phyloP scores from a whole-genome alignment of 2,797 vertebrate species.

The Ataeniobius toweri region DNA sequence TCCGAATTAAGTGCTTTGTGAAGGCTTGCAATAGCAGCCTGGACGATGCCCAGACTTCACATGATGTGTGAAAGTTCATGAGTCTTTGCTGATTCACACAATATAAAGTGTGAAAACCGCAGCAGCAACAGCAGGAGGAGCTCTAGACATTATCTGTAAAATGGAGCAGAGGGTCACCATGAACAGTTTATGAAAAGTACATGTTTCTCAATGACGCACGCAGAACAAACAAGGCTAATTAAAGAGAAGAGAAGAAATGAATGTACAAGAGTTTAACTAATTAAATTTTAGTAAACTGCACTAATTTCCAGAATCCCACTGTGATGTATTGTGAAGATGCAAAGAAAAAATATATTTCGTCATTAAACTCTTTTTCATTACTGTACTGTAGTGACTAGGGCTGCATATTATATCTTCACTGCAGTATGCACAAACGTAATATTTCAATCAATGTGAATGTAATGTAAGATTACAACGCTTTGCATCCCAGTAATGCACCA shows the following conservation, averaged over 20 bases:
- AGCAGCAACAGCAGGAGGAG: background rate
- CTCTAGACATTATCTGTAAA: conserved; percentile 17
- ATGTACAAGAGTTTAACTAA: background rate
- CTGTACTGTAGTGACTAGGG: too few species aligned
- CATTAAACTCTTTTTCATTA: too few species aligned
- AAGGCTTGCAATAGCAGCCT: background rate
- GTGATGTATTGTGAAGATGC: too few species aligned
- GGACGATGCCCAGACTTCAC: background rate
- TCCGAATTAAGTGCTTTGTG: background rate
- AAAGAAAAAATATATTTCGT: too few species aligned
- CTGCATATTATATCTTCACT: too few species aligned
- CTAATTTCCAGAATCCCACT: background rate
- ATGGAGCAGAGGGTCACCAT: background rate
- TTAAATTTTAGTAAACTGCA: background rate
- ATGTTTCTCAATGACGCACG: background rate
- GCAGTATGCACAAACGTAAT: too few species aligned
- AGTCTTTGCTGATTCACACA: background rate
- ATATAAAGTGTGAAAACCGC: background rate
- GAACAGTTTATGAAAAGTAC: background rate
- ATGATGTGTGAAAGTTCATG: background rate
- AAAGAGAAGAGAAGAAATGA: background rate
- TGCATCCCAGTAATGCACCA: too few species aligned
- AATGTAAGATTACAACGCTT: too few species aligned
- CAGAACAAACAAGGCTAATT: background rate
- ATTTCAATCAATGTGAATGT: too few species aligned